phyloP scores from a whole-genome alignment of 2,113 vertebrate genomes.

The Manacus vitellinus region DNA sequence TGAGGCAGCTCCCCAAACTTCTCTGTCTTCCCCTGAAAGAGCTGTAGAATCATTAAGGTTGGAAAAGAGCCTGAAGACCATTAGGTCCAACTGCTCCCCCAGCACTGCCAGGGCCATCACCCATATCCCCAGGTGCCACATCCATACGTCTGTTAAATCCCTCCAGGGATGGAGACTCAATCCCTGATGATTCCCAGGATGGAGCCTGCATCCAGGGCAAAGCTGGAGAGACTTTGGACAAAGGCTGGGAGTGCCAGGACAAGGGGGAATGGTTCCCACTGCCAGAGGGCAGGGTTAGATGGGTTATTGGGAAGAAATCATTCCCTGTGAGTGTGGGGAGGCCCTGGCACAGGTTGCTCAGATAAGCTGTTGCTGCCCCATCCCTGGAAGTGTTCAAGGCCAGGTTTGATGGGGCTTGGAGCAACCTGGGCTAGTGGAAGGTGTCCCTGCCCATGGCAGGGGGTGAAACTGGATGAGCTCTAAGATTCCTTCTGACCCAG shows the following conservation, averaged over 20 bases:
- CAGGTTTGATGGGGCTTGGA: not conserved
- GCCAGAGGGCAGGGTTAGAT: not conserved
- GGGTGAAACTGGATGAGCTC: not conserved
- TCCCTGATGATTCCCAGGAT: not conserved
- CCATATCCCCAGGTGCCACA: not conserved
- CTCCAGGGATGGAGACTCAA: too few relatives aligned
- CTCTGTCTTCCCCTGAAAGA: not conserved
- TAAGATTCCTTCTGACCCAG: not conserved
- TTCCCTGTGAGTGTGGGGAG: fast-evolving
- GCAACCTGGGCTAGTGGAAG: fast-evolving
- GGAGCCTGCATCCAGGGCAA: too few relatives aligned
- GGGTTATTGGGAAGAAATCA: not conserved
- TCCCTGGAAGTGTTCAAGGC: not conserved
- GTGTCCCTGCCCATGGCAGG: not conserved
- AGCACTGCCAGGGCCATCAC: not conserved
- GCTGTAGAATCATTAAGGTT: not conserved
- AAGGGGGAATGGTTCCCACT: not conserved
- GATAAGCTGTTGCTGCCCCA: not conserved
- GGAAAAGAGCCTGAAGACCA: not conserved
- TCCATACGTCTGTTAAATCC: not conserved
- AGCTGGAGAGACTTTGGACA: not conserved
- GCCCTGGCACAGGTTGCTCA: not conserved
- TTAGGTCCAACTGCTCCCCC: not conserved
- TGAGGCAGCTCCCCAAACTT: not conserved
- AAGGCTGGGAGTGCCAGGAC: not conserved